Base-by-base conservation (phyloP, 2,797 vertebrate species). In the Semaprochilodus insignis region DNA sequence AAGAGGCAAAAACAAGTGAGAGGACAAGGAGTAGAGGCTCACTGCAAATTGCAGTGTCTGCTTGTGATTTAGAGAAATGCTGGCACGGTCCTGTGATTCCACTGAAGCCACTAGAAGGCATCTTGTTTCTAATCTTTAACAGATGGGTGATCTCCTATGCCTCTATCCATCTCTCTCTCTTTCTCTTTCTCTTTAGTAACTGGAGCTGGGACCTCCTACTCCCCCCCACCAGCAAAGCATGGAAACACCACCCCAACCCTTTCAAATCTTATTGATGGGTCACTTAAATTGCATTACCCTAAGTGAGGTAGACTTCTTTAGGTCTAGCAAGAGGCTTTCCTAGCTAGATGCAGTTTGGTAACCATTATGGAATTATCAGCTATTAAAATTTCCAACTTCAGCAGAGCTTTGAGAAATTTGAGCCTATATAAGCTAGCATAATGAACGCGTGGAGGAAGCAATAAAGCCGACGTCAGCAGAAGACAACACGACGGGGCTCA, bases 41-140 rank as follows among this genome's bases (percentile, higher is more conserved):
- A 54, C 31, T 52, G 65, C 65, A 66, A 67, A 77, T 65, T 70
- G 60, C 55, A 74, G 69, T 25, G 77, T 77, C 81, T 88, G 81
- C 55, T 80, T 89, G 72, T 87, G 78, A 90, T 90, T 90, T 89
- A 51, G 14, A 81, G 82, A 84, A 89, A 48, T 55, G 77, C 76
- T 90, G 89, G 88, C 87, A 89, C 78, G 81, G 80, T 92, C 86
- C 85, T 80, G 66, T 63, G 88, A 90, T 89, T 91, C 89, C 88
- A 83, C 48, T 69, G 87, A 92, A 93, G 89, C 85, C 88, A 91
- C 90, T 81, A 83, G 83, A 77, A 90, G 88, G 88, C 90, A 90
- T 93, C 88, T 91, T 89, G 87, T 91, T 91, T 88, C 90, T 93
- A 94, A 94, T 90, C 85, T 86, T 71, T 83, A 92, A 87, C 93